These are phyloP conservation scores for Chloroceryle amazona DNA, from an alignment of 2,797 vertebrate genomes.

Conservation along the genomic window DNA sequence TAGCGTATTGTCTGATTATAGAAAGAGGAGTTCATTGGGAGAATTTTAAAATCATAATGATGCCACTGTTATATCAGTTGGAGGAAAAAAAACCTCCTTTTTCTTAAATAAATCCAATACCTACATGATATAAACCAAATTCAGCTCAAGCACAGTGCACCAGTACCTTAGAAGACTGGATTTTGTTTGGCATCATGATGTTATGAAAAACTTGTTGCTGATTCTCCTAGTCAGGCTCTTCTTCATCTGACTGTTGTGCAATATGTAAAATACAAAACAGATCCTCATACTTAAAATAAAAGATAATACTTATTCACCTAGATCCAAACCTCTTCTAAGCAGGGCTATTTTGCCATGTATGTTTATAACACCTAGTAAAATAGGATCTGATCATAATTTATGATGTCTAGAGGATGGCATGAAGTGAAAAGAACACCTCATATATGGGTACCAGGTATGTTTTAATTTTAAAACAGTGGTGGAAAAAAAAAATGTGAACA, in stretches of 20 bases:
- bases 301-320: background rate
- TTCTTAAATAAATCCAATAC: background rate
- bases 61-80: background rate
- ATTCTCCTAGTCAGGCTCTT: rapidly evolving
- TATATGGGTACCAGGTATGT: background rate
- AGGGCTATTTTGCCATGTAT: background rate
- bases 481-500: background rate
- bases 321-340: background rate
- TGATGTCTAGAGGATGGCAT: background rate
- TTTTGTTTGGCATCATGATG: background rate
- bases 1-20: background rate
- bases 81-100: background rate
- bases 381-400: background rate
- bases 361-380: background rate
- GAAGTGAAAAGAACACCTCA: background rate
- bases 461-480: background rate
- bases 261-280: background rate
- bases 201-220: background rate
- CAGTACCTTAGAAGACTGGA: background rate
- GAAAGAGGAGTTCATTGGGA: background rate
- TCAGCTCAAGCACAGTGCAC: background rate
- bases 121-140: background rate
- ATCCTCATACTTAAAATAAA: background rate
- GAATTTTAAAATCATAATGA: background rate
- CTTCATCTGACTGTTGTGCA: background rate